Percentiles rank a stretch among this genome's conserved stretches.
Conservation (phyloP, 2,797 vertebrate genomes). For the Crocodylus rhombifer region DNA sequence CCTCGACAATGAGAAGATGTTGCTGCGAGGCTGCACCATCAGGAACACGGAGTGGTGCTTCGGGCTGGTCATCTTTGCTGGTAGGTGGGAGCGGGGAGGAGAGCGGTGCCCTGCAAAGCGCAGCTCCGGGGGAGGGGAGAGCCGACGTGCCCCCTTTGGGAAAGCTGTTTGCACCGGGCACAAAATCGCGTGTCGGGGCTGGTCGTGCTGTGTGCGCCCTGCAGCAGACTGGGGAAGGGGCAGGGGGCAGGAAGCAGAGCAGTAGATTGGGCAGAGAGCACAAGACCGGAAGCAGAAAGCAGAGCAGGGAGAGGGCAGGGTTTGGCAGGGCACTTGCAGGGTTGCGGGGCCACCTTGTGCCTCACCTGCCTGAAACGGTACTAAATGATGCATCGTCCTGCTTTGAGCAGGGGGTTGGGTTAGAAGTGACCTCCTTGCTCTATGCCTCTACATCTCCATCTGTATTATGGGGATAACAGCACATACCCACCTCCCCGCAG, state of each 20-base stretch:
- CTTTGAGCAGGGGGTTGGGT: no score
- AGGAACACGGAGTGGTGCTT: slow-evolving; percentile 98
- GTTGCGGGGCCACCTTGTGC: no score
- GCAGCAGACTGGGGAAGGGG: no score
- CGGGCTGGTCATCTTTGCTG: slow-evolving; percentile 93
- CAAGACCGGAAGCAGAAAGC: no score
- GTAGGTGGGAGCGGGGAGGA: slow-evolving; percentile 74
- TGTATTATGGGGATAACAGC: neutral
- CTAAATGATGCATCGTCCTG: no score
- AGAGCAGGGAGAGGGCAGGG: no score
- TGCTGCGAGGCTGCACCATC: slow-evolving; percentile 92
- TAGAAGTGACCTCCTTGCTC: neutral
- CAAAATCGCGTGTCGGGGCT: neutral
- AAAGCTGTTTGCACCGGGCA: neutral
- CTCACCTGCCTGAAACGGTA: no score
- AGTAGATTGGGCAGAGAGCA: no score
- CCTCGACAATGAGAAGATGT: slow-evolving; percentile 91
- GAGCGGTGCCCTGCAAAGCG: neutral
- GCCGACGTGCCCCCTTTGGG: neutral
- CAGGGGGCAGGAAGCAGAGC: no score
- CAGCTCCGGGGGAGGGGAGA: neutral
- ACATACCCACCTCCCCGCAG: neutral
- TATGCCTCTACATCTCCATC: neutral
- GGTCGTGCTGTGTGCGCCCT: no score
- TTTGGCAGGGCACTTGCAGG: no score